Percentiles rank a stretch among this genome's conserved stretches.
Evolutionary conservation across 2,797 vertebrate species (phyloP).

Genomic region (Somateria mollissima): DNA sequence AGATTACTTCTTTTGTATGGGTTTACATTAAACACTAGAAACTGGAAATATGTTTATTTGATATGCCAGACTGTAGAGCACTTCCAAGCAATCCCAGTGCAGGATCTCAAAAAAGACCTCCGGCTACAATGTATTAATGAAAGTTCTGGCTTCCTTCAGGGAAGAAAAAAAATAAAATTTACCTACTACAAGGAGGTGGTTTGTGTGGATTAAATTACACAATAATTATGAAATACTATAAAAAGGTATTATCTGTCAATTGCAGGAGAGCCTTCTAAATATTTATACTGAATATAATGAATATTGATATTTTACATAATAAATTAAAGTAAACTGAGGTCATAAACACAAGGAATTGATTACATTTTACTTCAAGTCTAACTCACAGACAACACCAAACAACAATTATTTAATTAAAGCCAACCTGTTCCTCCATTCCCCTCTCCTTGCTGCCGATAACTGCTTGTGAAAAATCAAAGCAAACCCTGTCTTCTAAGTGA

Average conservation of each 20-base stretch:
- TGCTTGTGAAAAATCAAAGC: neutral
- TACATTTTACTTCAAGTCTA: neutral
- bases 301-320: neutral
- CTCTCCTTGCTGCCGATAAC: neutral
- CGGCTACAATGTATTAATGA: neutral
- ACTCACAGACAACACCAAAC: neutral
- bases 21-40: slow-evolving; percentile 12
- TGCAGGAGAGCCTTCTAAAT: neutral
- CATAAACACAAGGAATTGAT: neutral
- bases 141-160: neutral
- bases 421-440: neutral
- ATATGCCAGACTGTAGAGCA: neutral
- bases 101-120: neutral
- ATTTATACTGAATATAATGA: neutral
- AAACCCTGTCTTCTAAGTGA: neutral
- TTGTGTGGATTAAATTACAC: neutral
- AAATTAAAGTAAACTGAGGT: neutral
- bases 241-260: neutral
- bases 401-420: neutral
- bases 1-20: slow-evolving; percentile 6
- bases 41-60: neutral
- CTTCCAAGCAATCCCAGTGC: neutral
- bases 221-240: neutral
- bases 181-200: neutral
- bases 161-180: neutral